Percentiles rank a stretch among this genome's conserved stretches.
phyloP scores from a whole-genome alignment of 2,113 vertebrate genomes.

The Tauraco erythrolophus region DNA sequence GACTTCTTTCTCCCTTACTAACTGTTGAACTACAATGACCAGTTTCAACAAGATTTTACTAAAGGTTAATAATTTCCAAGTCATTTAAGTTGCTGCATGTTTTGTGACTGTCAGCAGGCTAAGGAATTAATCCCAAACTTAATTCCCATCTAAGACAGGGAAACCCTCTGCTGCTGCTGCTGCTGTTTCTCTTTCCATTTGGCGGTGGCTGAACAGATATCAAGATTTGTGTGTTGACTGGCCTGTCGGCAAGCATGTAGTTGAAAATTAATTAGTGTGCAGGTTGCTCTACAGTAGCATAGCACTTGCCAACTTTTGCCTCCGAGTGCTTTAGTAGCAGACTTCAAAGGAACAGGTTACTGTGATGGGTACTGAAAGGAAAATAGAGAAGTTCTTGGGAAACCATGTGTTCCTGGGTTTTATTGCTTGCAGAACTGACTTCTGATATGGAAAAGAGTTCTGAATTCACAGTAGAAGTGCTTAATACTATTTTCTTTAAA shows the following conservation, averaged over 20 bases:
- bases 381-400: neutral
- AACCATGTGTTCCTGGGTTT: neutral
- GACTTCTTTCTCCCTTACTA: neutral
- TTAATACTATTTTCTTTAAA: neutral
- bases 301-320: neutral
- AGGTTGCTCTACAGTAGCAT: neutral
- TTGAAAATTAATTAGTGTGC: neutral
- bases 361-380: neutral
- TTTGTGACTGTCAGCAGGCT: neutral
- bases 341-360: neutral
- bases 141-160: neutral
- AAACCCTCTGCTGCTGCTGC: neutral
- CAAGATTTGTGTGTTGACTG: neutral
- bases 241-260: neutral
- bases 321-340: neutral
- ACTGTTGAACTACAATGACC: neutral
- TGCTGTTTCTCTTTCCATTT: neutral
- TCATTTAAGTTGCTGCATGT: rapidly evolving
- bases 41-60: neutral
- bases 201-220: neutral
- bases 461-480: neutral
- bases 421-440: neutral
- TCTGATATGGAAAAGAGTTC: neutral
- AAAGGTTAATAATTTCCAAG: neutral
- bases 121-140: neutral